phyloP scores from a whole-genome alignment of 2,797 vertebrate genomes.

The Galago senegalensis region DNA sequence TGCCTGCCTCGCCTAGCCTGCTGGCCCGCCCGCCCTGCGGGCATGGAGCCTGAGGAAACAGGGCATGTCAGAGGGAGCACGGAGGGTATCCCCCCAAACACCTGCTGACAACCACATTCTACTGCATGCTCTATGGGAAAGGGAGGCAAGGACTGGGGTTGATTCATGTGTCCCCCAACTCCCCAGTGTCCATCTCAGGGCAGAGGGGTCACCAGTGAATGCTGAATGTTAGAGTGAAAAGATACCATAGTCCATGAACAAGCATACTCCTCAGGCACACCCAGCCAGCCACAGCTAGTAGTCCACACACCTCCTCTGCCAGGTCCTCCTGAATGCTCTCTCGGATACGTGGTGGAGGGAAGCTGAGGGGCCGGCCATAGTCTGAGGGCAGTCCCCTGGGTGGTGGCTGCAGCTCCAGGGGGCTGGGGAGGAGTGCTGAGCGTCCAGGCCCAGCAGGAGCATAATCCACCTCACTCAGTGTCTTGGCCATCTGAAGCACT shows the following conservation, averaged over 20 bases:
- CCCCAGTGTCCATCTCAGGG: background rate
- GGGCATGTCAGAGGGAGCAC: slow-evolving; percentile 36
- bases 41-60: slow-evolving; percentile 91
- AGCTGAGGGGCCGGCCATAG: slow-evolving; percentile 90
- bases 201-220: background rate
- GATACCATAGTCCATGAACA: background rate
- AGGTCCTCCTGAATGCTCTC: slow-evolving; percentile 97
- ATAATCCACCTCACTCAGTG: slow-evolving; percentile 96
- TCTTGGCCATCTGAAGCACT: slow-evolving; percentile 98
- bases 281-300: accelerated
- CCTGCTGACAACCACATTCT: slow-evolving; percentile 17
- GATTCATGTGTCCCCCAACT: background rate
- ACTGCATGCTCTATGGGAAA: background rate
- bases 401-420: slow-evolving; percentile 82
- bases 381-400: slow-evolving; percentile 87
- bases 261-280: background rate
- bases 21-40: slow-evolving; percentile 92
- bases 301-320: slow-evolving; percentile 93
- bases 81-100: background rate
- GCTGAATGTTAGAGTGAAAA: background rate
- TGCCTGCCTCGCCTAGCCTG: slow-evolving; percentile 92
- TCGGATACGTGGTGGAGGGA: slow-evolving; percentile 94
- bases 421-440: slow-evolving; percentile 82
- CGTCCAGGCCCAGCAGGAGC: slow-evolving; percentile 84
- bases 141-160: background rate